Conservation (phyloP, 2,797 vertebrate genomes). For the Eidolon dupreanum region DNA sequence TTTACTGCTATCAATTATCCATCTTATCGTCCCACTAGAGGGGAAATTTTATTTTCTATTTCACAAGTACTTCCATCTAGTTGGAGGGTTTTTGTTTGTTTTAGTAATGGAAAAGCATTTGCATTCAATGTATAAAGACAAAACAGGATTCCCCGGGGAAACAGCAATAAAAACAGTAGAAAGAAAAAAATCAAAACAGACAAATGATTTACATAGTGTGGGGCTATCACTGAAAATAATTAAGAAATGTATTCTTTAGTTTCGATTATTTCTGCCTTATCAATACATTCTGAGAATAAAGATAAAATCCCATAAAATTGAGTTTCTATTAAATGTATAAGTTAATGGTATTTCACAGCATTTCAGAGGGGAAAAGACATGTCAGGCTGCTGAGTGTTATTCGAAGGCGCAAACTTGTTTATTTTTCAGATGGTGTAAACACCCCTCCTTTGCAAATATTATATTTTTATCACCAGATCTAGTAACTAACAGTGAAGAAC, state of each 20-base stretch:
- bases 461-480: conserved; percentile 51
- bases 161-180: conserved; percentile 61
- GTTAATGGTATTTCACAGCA: conserved; percentile 64
- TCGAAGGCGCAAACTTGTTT: conserved; percentile 42
- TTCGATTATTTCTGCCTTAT: conserved; percentile 54
- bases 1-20: conserved; percentile 23
- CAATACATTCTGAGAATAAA: conserved; percentile 58
- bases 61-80: conserved; percentile 58
- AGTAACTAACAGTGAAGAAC: conserved; percentile 58
- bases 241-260: conserved; percentile 40
- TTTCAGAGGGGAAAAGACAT: neutral
- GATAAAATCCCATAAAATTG: conserved; percentile 46
- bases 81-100: conserved; percentile 34
- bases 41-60: conserved; percentile 55
- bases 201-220: conserved; percentile 62
- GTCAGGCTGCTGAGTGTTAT: conserved; percentile 44
- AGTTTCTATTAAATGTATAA: conserved; percentile 52
- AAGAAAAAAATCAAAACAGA: conserved; percentile 45
- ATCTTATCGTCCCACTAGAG: conserved; percentile 11
- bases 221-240: conserved; percentile 36
- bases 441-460: conserved; percentile 50
- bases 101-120: conserved; percentile 47
- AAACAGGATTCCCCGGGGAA: conserved; percentile 60
- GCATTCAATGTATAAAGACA: conserved; percentile 63
- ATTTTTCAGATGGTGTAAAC: conserved; percentile 63